Conservation (phyloP, 2,797 vertebrate species). For the Darevskia nairensis region DNA sequence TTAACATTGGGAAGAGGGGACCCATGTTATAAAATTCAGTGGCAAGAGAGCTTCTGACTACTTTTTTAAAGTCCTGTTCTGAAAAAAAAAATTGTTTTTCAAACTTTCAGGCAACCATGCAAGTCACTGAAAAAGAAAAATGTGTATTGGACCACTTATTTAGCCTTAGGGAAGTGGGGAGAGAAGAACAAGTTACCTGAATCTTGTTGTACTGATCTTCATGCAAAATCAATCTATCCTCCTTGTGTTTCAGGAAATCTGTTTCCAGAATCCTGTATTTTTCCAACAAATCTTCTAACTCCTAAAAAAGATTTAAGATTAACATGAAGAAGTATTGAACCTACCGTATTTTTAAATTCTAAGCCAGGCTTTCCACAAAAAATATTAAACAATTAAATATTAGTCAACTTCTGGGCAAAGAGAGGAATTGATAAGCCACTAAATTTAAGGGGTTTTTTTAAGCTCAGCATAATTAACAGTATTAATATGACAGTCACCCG, state of each 20-base stretch:
- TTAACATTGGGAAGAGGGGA: too few relatives aligned
- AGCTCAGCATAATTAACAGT: background rate
- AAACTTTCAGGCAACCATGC: too few relatives aligned
- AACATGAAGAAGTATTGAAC: background rate
- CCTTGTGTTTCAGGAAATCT: slow-evolving; percentile 75
- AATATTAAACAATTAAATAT: background rate
- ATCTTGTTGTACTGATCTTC: slow-evolving; percentile 75
- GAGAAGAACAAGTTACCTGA: slow-evolving; percentile 72
- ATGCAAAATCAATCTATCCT: slow-evolving; percentile 70
- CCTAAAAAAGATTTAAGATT: slow-evolving; percentile 65
- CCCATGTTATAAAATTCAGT: too few relatives aligned
- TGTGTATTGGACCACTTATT: too few relatives aligned
- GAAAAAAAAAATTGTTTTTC: too few relatives aligned
- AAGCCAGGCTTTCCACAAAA: slow-evolving; percentile 1
- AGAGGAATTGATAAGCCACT: background rate
- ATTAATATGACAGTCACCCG: background rate
- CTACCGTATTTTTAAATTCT: rapidly evolving
- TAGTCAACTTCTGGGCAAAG: background rate
- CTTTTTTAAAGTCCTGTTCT: too few relatives aligned
- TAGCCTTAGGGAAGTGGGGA: background rate
- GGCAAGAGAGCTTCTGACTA: too few relatives aligned
- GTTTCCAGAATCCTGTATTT: slow-evolving; percentile 75
- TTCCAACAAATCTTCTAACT: slow-evolving; percentile 77
- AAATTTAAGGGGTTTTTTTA: background rate
- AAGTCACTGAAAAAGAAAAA: too few relatives aligned